phyloP scores from a whole-genome alignment of 2,113 vertebrate species.

The Lophura nycthemera region DNA sequence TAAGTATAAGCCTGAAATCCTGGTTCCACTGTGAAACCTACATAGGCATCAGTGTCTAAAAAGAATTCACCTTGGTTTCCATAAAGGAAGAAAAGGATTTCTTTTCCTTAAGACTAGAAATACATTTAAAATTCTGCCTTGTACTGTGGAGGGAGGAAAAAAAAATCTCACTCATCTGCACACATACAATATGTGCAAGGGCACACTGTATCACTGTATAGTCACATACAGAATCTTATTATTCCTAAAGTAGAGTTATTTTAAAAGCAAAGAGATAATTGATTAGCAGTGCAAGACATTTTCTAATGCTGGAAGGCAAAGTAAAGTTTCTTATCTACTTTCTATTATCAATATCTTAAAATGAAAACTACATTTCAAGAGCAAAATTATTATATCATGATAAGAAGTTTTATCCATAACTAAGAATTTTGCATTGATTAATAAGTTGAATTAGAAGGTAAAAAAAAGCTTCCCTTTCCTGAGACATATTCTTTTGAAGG shows the following conservation, averaged over 20 bases:
- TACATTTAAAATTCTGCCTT: not conserved
- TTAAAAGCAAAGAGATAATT: conserved; percentile 63
- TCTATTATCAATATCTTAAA: conserved; percentile 60
- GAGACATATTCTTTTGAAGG: not conserved
- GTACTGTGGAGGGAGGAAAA: not conserved
- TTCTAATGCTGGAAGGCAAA: conserved; percentile 64
- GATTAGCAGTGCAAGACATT: conserved; percentile 53
- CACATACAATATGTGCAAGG: not conserved
- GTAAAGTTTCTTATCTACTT: conserved; percentile 63
- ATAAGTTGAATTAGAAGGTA: conserved; percentile 17
- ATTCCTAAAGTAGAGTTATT: conserved; percentile 23
- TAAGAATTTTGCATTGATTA: conserved; percentile 62
- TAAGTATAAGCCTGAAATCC: not conserved
- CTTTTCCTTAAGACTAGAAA: not conserved
- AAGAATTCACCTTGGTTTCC: not conserved
- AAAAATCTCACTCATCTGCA: not conserved
- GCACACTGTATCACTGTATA: conserved; percentile 22
- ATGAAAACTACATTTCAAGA: conserved; percentile 52
- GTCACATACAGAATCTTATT: conserved; percentile 10
- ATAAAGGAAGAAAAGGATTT: not conserved
- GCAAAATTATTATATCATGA: conserved; percentile 46
- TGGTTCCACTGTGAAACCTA: not conserved
- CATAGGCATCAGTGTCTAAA: not conserved
- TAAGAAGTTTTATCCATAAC: conserved; percentile 62
- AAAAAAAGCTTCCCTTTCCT: not conserved